Conservation (phyloP, 2,888 invertebrate genomes). For the Macropis europaea region DNA sequence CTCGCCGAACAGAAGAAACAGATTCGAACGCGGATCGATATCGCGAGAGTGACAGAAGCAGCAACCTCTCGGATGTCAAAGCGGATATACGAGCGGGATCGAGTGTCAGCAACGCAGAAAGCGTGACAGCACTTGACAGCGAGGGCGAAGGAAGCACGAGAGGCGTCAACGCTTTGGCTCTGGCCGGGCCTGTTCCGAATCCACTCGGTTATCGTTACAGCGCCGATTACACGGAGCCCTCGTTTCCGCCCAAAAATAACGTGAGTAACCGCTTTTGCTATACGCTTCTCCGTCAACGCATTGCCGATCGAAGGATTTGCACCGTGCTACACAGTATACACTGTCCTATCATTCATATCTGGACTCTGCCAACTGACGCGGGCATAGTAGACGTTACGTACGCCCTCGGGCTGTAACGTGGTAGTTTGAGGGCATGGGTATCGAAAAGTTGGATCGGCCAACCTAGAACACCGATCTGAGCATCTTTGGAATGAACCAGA, state of each 20-base stretch:
- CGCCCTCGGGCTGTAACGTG: no score
- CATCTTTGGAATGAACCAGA: no score
- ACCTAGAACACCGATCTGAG: no score
- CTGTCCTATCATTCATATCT: no score
- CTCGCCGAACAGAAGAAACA: constrained; percentile 76
- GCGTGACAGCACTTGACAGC: constrained; percentile 81
- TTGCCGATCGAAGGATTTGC: no score
- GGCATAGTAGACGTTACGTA: no score
- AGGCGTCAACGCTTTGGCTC: constrained; percentile 82
- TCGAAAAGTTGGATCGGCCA: no score
- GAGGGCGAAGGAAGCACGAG: constrained; percentile 82
- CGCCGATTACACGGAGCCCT: constrained; percentile 89
- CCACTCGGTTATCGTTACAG: constrained; percentile 87
- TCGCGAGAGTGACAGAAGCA: constrained; percentile 92
- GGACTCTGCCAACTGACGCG: no score
- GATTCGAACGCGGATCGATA: constrained; percentile 79
- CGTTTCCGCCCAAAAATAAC: constrained; percentile 87
- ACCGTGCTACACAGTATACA: no score
- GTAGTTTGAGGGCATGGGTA: no score
- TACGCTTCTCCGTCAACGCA: no score
- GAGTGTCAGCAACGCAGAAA: constrained; percentile 88
- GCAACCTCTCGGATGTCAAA: constrained; percentile 95
- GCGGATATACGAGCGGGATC: constrained; percentile 92
- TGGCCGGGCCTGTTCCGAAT: constrained; percentile 89
- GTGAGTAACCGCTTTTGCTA: constrained; percentile 82